These are phyloP conservation scores for Chrysemys picta DNA, from an alignment of 2,113 vertebrate genomes.

Conservation along the genomic window DNA sequence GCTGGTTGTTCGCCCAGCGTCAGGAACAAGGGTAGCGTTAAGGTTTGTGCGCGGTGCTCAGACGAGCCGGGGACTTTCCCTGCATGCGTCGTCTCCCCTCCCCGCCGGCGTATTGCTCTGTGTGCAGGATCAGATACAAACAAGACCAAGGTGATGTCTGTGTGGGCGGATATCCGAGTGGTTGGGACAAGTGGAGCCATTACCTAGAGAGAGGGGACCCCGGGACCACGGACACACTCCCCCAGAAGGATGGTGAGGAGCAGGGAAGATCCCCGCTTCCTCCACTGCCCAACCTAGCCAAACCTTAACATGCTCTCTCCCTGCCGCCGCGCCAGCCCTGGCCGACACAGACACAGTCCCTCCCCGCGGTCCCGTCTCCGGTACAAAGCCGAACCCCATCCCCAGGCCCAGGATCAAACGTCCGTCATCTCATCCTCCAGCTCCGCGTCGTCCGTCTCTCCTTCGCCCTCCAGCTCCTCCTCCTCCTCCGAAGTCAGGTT, in stretches of 20 bases:
- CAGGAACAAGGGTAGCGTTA: background rate
- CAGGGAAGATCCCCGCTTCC: background rate
- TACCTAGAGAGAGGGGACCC: background rate
- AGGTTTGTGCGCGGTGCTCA: background rate
- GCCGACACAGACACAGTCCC: background rate
- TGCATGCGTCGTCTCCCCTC: background rate
- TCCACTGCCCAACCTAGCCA: background rate
- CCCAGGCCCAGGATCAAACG: constrained; percentile 80
- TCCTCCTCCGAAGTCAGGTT: constrained; percentile 96
- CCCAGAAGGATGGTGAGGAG: background rate
- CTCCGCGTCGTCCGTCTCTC: constrained; percentile 91
- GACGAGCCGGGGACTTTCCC: background rate
- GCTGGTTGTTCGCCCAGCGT: background rate
- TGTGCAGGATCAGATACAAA: no score
- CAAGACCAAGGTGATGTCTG: background rate
- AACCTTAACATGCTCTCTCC: background rate
- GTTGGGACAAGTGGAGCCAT: background rate
- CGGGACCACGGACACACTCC: background rate
- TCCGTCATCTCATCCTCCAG: constrained; percentile 99
- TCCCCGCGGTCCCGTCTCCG: constrained; percentile 36
- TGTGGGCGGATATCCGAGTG: background rate
- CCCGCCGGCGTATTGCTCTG: background rate
- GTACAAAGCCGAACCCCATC: constrained; percentile 19
- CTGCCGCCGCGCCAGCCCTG: background rate
- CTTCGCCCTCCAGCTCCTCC: constrained; percentile 86